Evolutionary conservation across 2,113 vertebrate species (phyloP).

Genomic region (Bothrops jararaca): DNA sequence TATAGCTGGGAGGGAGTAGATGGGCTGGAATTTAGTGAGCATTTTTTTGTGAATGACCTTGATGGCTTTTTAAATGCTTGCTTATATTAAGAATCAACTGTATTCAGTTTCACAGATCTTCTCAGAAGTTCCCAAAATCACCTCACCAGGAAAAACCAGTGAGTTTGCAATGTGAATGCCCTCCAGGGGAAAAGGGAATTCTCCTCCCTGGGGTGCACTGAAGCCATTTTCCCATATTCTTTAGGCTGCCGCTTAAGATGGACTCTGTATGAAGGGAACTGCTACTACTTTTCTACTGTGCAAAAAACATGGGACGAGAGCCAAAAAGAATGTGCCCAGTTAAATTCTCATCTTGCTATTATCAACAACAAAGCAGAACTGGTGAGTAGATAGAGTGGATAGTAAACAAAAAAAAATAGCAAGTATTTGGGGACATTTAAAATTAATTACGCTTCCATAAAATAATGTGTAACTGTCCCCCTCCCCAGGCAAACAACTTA

Average conservation of each 20-base stretch:
- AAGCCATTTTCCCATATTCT: background rate
- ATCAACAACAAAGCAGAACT: slow-evolving; percentile 4
- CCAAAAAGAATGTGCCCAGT: background rate
- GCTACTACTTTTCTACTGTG: slow-evolving; percentile 2
- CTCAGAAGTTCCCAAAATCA: no score
- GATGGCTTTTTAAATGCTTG: background rate
- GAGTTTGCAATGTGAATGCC: background rate
- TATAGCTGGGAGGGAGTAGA: background rate
- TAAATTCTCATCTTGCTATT: background rate
- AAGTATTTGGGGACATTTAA: background rate
- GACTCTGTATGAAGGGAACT: background rate
- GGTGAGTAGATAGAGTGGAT: background rate
- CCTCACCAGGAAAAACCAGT: background rate
- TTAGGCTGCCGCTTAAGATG: background rate
- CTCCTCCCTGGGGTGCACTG: background rate
- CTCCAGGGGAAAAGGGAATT: no score
- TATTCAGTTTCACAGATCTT: slow-evolving; percentile 27
- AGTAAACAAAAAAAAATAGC: background rate
- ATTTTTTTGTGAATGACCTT: background rate
- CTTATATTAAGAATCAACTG: background rate
- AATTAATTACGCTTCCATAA: background rate
- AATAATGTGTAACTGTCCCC: background rate
- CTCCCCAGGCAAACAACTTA: background rate
- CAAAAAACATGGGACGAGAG: background rate
- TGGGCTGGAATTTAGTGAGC: background rate